These are phyloP conservation scores for Zaprionus capensis DNA, from an alignment of 1,140 invertebrate genomes.

Conservation along the genomic window DNA sequence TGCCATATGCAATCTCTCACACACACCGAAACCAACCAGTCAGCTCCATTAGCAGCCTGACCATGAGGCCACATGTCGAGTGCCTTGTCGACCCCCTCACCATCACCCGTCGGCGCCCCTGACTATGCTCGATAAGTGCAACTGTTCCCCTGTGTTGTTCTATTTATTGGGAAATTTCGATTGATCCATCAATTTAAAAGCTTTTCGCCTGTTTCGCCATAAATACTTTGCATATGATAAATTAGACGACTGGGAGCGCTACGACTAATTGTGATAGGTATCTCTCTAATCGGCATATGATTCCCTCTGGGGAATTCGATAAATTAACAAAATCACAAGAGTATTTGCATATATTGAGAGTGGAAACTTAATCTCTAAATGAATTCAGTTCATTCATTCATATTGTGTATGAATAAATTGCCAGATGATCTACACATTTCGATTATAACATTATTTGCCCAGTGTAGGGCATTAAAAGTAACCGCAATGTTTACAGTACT, in stretches of 20 bases:
- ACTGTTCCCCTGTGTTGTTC: constrained; percentile 37
- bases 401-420: neutral
- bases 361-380: too few species aligned
- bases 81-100: neutral
- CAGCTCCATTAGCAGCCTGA: constrained; percentile 25
- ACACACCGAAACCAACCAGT: neutral
- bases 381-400: too few species aligned
- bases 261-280: neutral
- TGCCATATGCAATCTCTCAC: constrained; percentile 36
- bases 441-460: neutral
- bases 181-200: constrained; percentile 73
- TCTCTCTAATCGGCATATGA: too few species aligned
- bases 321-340: too few species aligned
- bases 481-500: constrained; percentile 18
- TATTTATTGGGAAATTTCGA: constrained; percentile 47
- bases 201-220: constrained; percentile 52
- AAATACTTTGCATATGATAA: constrained; percentile 26
- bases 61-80: constrained; percentile 65
- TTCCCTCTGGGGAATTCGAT: too few species aligned
- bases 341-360: too few species aligned
- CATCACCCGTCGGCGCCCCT: neutral
- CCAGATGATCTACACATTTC: neutral
- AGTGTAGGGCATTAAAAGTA: neutral
- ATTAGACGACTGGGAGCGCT: neutral
- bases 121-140: constrained; percentile 50